Percentiles rank a stretch among this genome's conserved stretches.
Conservation (phyloP, 2,888 invertebrate genomes). For the Oxycera nigricornis region DNA sequence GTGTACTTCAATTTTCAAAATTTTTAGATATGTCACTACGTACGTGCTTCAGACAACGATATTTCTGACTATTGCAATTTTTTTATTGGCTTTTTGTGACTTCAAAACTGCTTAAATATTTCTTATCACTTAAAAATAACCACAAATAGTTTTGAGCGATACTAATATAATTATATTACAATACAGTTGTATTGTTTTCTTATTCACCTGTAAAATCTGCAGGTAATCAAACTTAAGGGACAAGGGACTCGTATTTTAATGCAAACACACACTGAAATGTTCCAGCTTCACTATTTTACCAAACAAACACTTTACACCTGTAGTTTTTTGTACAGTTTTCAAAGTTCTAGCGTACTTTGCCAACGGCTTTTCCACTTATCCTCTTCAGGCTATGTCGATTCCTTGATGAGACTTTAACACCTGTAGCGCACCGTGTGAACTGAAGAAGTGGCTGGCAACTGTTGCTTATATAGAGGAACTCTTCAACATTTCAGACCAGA, state of each 20-base stretch:
- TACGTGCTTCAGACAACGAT: no score
- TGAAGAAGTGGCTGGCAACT: constrained; percentile 45
- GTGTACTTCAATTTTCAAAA: no score
- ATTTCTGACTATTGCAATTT: no score
- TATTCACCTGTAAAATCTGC: not conserved
- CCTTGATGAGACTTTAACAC: constrained; percentile 44
- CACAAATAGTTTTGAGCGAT: no score
- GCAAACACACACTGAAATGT: not conserved
- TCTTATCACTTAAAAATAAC: no score
- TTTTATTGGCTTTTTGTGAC: no score
- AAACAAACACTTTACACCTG: not conserved
- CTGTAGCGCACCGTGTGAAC: constrained; percentile 50
- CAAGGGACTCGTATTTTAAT: not conserved
- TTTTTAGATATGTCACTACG: no score
- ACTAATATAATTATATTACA: no score
- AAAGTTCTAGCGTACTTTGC: not conserved
- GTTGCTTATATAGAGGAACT: constrained; percentile 48
- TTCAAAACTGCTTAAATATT: no score
- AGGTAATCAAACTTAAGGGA: not conserved
- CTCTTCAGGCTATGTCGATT: not conserved
- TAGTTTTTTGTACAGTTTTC: not conserved
- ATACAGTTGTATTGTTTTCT: no score
- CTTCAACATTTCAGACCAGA: not conserved
- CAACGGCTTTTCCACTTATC: constrained; percentile 17
- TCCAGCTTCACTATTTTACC: not conserved